Evolutionary conservation across 1,140 invertebrate genomes (phyloP), one percentile per base, ranked within the genome.

Genomic region (Zeugodacus cucurbitae): DNA sequence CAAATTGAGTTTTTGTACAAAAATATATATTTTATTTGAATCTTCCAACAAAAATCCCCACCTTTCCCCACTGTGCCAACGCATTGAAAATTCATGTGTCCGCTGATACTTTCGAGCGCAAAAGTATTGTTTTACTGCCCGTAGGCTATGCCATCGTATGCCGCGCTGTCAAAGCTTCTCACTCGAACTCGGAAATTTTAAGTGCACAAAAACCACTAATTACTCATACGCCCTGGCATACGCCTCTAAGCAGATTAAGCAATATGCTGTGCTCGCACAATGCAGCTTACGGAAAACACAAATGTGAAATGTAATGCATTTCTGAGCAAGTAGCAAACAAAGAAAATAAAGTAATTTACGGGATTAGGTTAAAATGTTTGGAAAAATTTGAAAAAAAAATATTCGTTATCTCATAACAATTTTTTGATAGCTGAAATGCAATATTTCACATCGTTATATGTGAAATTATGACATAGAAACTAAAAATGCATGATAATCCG

Each of bases 101-200:
- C 20, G 70, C 70, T 10, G 37, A 78, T 78, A 78, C 34, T 44
- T 78, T 78, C n/a, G 17, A 78, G 70, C 44, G 70, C 32, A 41
- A 78, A 78, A 29, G 70, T 78, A 82, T 82, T 82, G 74, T 82
- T 82, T 82, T 48, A 26, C 41, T 26, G 74, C 74, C 74, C 74
- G 26, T 17, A 48, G 74, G 74, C 26, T 48, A 54, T 48, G 1
- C 48, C 48, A 54, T n/a, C 14, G 48, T n/a, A 11, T 20, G n/a
- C 64, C 64, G 48, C 41, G n/a, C 22, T 48, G 41, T n/a, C 44
- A 82, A 82, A 48, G 74, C 41, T 26, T 5, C 41, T 82, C 74
- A 29, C 74, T 82, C 32, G 74, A 17, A 48, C 74, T 29, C 22
- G 37, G 17, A 70, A 17, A 70, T 70, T 70, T 70, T 34, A 70